These are phyloP conservation scores for Epizoanthus stellaris DNA, from an alignment of 92 coral and sea anemone species.

Conservation along the genomic window DNA sequence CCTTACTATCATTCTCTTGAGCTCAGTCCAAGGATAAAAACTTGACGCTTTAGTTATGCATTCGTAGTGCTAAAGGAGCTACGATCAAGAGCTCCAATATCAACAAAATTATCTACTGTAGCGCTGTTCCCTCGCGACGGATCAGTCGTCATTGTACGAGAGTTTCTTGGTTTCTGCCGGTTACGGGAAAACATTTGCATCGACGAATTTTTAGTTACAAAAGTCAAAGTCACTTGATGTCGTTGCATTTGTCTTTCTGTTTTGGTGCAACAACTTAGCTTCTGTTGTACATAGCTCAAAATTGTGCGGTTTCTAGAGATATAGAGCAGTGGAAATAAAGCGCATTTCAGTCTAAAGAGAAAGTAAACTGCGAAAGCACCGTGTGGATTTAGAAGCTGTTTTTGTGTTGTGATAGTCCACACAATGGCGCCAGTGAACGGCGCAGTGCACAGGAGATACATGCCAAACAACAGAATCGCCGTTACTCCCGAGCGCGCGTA, in stretches of 20 bases:
- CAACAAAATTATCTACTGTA: constrained; percentile 17
- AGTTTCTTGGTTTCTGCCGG: not conserved
- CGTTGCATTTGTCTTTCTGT: constrained; percentile 1
- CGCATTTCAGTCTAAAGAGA: constrained; percentile 68
- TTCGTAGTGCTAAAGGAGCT: not conserved
- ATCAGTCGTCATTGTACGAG: not conserved
- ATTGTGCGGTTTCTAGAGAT: constrained; percentile 72
- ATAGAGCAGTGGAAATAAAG: constrained; percentile 71
- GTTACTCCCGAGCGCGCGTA: constrained; percentile 69
- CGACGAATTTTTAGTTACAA: constrained; percentile 13
- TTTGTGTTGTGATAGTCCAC: constrained; percentile 44
- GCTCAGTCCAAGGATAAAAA: not conserved
- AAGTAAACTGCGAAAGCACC: constrained; percentile 50
- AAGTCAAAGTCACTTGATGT: constrained; percentile 6
- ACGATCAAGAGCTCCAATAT: constrained; percentile 13
- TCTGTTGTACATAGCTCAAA: constrained; percentile 46
- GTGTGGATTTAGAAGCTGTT: constrained; percentile 7
- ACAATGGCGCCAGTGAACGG: constrained; percentile 64
- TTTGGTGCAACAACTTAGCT: constrained; percentile 49
- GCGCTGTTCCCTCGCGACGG: not conserved
- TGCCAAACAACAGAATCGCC: constrained; percentile 62
- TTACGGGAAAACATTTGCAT: constrained; percentile 40
- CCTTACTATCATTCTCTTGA: no score
- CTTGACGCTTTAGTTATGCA: not conserved
- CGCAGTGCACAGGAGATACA: constrained; percentile 49